These are phyloP conservation scores for Otis tarda DNA, from an alignment of 2,113 vertebrate species.

Conservation along the genomic window DNA sequence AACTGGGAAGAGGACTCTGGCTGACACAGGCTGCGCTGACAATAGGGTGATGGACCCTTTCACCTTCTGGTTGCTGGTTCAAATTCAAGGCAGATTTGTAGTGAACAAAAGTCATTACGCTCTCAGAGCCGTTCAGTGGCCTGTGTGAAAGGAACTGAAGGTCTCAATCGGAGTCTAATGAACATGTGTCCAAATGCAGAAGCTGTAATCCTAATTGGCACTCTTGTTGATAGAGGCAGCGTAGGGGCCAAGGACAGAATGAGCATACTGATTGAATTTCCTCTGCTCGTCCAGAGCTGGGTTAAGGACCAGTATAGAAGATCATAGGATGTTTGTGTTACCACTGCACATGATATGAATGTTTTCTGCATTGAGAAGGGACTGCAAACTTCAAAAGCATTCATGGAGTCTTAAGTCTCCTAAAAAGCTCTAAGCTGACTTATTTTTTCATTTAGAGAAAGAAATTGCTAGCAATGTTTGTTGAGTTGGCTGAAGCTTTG, in stretches of 20 bases:
- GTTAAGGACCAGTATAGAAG: neutral
- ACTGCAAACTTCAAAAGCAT: slow-evolving; percentile 48
- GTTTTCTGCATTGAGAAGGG: neutral
- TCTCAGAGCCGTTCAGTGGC: neutral
- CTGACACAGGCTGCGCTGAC: neutral
- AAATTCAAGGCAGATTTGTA: slow-evolving; percentile 15
- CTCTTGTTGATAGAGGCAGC: neutral
- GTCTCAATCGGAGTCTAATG: slow-evolving; percentile 13
- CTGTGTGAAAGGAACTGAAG: slow-evolving; percentile 21
- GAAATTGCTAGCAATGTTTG: neutral
- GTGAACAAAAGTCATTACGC: neutral
- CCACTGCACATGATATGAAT: neutral
- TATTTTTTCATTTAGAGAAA: neutral
- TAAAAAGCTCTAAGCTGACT: neutral
- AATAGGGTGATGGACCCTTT: neutral
- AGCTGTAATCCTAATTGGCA: slow-evolving; percentile 19
- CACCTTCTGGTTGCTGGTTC: neutral
- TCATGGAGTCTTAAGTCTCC: neutral
- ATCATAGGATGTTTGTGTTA: slow-evolving; percentile 6
- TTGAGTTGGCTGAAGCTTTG: neutral
- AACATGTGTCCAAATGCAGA: slow-evolving; percentile 38
- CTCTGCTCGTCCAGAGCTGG: neutral
- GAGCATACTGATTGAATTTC: neutral
- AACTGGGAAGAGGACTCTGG: neutral
- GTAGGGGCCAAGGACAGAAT: neutral